Conservation (phyloP, 1,140 invertebrate species). For the Aphelenchoides fujianensis region DNA sequence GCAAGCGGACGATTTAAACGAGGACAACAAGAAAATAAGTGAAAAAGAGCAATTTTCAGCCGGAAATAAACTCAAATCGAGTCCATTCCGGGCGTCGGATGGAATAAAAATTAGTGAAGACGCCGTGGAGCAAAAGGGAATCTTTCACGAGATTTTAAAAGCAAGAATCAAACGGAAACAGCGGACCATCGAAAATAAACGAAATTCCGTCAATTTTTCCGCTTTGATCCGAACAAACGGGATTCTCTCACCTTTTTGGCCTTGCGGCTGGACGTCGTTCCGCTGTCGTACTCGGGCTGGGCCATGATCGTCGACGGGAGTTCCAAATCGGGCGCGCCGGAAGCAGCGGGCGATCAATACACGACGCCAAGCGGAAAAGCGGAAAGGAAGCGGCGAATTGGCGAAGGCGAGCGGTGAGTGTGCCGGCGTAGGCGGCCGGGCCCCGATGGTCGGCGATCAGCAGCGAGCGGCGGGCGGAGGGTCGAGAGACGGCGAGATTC, state of each 20-base stretch:
- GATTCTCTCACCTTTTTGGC: not conserved
- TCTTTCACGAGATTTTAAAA: no score
- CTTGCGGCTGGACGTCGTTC: not conserved
- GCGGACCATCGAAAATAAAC: no score
- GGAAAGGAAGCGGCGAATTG: not conserved
- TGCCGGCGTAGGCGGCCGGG: not conserved
- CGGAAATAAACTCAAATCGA: no score
- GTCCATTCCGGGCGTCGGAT: no score
- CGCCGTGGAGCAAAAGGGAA: no score
- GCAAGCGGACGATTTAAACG: not conserved
- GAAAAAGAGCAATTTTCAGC: no score
- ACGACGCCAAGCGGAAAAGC: not conserved
- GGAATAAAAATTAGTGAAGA: no score
- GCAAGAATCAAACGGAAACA: no score
- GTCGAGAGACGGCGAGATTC: not conserved
- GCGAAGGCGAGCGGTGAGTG: not conserved
- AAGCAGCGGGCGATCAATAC: not conserved
- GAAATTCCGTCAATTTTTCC: not conserved
- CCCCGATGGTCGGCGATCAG: not conserved
- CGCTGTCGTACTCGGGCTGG: not conserved
- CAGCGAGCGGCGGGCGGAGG: not conserved
- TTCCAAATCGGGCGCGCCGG: not conserved
- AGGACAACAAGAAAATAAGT: no score
- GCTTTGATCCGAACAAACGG: not conserved
- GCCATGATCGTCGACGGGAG: not conserved